phyloP scores from a whole-genome alignment of 2,113 vertebrate species.

The Oceanites oceanicus region DNA sequence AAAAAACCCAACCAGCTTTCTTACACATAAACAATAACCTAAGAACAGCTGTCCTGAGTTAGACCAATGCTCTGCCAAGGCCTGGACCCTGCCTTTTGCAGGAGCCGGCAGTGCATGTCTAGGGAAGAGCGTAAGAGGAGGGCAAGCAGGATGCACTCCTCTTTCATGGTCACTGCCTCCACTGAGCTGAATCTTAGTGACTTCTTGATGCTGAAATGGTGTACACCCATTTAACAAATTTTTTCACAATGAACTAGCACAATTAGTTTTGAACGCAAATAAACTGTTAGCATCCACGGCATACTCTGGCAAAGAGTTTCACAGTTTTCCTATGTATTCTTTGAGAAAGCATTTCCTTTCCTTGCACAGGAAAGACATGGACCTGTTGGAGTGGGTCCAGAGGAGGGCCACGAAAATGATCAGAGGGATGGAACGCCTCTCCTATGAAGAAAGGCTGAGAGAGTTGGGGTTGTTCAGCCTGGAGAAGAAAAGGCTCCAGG shows the following conservation, averaged over 20 bases:
- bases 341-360: background rate
- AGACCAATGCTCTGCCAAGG: background rate
- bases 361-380: background rate
- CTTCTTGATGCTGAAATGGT: background rate
- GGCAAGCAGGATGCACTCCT: fast-evolving
- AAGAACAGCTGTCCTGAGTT: background rate
- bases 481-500: background rate
- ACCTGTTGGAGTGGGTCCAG: background rate
- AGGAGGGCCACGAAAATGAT: background rate
- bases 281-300: background rate
- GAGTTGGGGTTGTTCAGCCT: background rate
- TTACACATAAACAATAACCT: background rate
- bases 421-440: background rate
- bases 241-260: background rate
- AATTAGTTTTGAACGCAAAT: background rate
- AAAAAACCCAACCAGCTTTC: background rate
- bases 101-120: background rate
- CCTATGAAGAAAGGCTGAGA: background rate
- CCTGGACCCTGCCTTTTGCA: background rate
- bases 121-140: background rate
- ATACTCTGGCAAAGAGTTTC: background rate
- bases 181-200: background rate
- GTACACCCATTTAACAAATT: fast-evolving
- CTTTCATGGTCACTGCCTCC: background rate
- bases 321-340: background rate